Base-by-base conservation (phyloP, 2,797 vertebrate species). In the Aphelocoma californica region DNA sequence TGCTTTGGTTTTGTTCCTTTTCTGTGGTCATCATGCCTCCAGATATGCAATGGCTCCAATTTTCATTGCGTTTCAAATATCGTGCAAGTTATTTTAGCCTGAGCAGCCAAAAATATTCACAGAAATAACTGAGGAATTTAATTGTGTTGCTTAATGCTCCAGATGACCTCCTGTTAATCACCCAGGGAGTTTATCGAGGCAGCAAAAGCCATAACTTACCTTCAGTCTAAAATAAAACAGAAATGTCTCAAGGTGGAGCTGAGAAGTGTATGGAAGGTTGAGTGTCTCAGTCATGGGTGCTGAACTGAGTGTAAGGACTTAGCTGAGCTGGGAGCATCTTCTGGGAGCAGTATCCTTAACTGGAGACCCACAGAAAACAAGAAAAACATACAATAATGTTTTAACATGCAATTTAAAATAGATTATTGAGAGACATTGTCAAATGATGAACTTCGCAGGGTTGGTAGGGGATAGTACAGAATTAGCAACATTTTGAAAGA, bases 1-100 rank as follows among this genome's bases (percentile, higher is more conserved):
- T 92, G 72, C 20, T 32, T 95, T 82, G 51, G 0, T 54, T 58
- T 74, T 25, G 38, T 5, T 60, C 80, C 74, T 93, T 91, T 91
- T 73, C 20, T 19, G 77, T 95, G 88, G 74, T 95, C 88, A 95
- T 95, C 96, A 48, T 71, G 48, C 89, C 84, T 96, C 77, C 87
- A 83, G 92, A 94, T 96, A 95, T 12, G 4, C 86, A 95, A 96
- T 93, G 80, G 92, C 72, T 73, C 82, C 66, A 92, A 77, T 96
- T 95, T 96, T 90, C 64, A 45, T 90, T 91, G 54, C n/a, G 75
- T 96, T 96, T 95, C 73, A 82, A 96, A 79, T 96, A 96, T 71
- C 90, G 97, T 96, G 93, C 81, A 79, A 95, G 77, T 90, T 94
- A 66, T 92, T 91, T 74, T 84, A 95, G 73, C 84, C 40, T 50